Conservation (phyloP, 2,888 invertebrate genomes). For the Apeira syringaria region DNA sequence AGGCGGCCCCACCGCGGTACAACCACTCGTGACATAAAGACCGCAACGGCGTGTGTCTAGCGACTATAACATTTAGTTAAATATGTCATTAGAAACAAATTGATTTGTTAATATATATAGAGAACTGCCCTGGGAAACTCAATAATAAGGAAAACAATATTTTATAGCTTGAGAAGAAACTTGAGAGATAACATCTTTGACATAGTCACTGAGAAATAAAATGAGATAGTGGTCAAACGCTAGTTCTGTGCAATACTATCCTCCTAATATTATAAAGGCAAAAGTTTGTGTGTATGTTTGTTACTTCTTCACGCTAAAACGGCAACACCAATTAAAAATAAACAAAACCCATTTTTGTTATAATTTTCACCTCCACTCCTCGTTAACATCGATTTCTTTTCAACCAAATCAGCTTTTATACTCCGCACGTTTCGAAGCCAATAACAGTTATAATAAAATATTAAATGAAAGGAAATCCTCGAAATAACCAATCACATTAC, state of each 20-base stretch:
- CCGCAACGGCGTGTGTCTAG: slow-evolving; percentile 3
- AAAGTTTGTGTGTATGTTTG: too few relatives aligned
- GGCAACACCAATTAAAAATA: too few relatives aligned
- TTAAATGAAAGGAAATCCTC: slow-evolving; percentile 22
- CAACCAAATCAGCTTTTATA: slow-evolving; percentile 7
- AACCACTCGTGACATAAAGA: background rate
- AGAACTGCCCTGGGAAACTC: too few relatives aligned
- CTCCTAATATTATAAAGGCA: too few relatives aligned
- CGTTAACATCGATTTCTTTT: too few relatives aligned
- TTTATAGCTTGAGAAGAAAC: background rate
- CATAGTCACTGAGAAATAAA: too few relatives aligned
- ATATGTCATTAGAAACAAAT: background rate
- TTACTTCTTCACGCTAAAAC: too few relatives aligned
- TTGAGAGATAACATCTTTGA: too few relatives aligned
- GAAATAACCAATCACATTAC: slow-evolving; percentile 22
- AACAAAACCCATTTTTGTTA: background rate
- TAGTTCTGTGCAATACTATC: too few relatives aligned
- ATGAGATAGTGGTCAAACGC: too few relatives aligned
- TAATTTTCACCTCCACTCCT: background rate
- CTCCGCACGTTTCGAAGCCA: slow-evolving; percentile 1
- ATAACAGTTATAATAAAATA: slow-evolving; percentile 20
- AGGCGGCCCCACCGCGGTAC: background rate
- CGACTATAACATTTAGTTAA: background rate
- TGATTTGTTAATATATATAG: too few relatives aligned
- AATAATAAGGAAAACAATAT: too few relatives aligned